A percentile compares a stretch with the other conserved stretches of the same genome.
These are phyloP conservation scores for Himalopsyche anomala DNA, from an alignment of 2,888 invertebrate genomes.

Conservation along the genomic window DNA sequence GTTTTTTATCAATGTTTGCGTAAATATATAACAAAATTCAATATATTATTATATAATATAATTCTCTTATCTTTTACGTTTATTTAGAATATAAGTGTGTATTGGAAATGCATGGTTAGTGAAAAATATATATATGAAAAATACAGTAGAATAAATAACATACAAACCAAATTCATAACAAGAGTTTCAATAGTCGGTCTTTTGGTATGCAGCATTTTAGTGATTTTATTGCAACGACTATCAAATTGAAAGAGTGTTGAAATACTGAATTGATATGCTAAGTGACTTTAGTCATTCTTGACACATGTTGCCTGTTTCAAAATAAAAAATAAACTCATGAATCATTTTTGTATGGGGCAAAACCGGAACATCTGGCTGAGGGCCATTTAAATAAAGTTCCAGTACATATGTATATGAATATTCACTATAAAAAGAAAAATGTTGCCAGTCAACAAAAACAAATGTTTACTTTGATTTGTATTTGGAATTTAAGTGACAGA, in stretches of 20 bases:
- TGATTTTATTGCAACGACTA: slow-evolving; percentile 7
- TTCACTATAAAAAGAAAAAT: too few species aligned
- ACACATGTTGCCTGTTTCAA: slow-evolving; percentile 4
- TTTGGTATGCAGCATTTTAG: background rate
- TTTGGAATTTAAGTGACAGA: too few species aligned
- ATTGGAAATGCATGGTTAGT: too few species aligned
- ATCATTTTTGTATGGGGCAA: slow-evolving; percentile 20
- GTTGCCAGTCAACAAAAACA: too few species aligned
- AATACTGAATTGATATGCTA: slow-evolving; percentile 2
- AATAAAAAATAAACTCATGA: slow-evolving; percentile 11
- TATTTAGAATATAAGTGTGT: too few species aligned
- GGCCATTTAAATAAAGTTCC: slow-evolving; percentile 3
- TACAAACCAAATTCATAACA: slow-evolving; percentile 23
- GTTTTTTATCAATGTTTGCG: too few species aligned
- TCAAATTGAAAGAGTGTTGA: slow-evolving; percentile 23
- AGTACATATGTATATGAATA: too few species aligned
- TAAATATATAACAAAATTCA: too few species aligned
- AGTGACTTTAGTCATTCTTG: slow-evolving; percentile 33
- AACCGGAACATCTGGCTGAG: slow-evolving; percentile 29
- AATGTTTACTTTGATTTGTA: too few species aligned
- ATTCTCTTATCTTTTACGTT: too few species aligned
- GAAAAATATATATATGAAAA: background rate
- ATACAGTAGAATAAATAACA: background rate
- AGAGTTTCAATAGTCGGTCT: background rate
- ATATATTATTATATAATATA: too few species aligned